A percentile compares a stretch with the other conserved stretches of the same genome.
phyloP scores from a whole-genome alignment of 1,140 invertebrate genomes.

The Magallana angulata region DNA sequence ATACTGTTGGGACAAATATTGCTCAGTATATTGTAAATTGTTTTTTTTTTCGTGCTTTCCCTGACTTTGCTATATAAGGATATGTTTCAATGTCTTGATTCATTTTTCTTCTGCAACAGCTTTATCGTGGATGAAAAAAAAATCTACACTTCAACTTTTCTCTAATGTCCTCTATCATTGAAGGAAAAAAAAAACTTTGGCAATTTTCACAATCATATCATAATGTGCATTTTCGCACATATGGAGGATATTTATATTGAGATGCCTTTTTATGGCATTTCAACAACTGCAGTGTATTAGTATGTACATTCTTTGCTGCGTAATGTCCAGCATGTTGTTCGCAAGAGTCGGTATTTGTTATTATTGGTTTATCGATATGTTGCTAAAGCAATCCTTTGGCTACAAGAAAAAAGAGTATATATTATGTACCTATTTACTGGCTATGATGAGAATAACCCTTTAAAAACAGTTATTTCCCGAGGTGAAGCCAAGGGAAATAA shows the following conservation, averaged over 20 bases:
- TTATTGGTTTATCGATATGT: no score
- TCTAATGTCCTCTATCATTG: neutral
- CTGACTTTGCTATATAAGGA: neutral
- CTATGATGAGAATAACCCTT: no score
- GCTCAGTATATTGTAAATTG: neutral
- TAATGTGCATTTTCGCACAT: neutral
- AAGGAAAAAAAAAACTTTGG: neutral
- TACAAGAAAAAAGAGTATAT: no score
- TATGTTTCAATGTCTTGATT: neutral
- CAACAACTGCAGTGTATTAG: neutral
- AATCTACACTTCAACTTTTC: neutral
- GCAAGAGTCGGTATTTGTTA: no score
- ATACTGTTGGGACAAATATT: neutral
- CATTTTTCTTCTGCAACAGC: neutral
- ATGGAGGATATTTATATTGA: neutral
- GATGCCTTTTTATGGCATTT: neutral
- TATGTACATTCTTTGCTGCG: conserved; percentile 3
- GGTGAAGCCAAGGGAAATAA: no score
- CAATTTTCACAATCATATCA: neutral
- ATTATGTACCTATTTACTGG: no score
- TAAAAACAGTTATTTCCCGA: no score
- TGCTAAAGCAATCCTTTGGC: no score
- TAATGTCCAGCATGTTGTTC: neutral
- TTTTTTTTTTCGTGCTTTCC: neutral
- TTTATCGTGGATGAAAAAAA: neutral